These are phyloP conservation scores for Lophotis ruficrista DNA, from an alignment of 2,113 vertebrate genomes.

Conservation along the genomic window DNA sequence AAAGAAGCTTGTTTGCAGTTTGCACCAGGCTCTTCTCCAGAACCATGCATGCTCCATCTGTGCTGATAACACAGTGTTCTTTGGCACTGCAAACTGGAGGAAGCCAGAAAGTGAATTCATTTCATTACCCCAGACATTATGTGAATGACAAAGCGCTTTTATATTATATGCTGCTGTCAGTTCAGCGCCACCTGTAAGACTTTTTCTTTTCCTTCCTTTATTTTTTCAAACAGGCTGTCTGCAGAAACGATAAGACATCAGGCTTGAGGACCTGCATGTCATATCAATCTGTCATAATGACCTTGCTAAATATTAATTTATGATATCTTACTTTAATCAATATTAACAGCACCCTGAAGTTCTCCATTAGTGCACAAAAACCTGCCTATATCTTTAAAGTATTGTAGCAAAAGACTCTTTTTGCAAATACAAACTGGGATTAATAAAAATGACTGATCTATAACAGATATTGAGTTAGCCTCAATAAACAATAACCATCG, in stretches of 20 bases:
- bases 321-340: conserved; percentile 66
- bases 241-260: conserved; percentile 64
- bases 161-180: conserved; percentile 69
- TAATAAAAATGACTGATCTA: conserved; percentile 41
- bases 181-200: conserved; percentile 74
- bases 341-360: conserved; percentile 67
- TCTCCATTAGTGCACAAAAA: conserved; percentile 37
- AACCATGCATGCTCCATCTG: conserved; percentile 82
- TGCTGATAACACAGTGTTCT: conserved; percentile 85
- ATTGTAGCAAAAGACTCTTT: neutral
- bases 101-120: conserved; percentile 82
- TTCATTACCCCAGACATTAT: conserved; percentile 80
- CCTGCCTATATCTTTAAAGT: conserved; percentile 5
- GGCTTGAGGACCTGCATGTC: conserved; percentile 63
- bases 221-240: conserved; percentile 62
- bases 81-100: conserved; percentile 78
- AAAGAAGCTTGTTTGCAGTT: conserved; percentile 77
- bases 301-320: conserved; percentile 74
- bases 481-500: conserved; percentile 33
- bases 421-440: neutral
- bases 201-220: conserved; percentile 32
- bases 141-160: conserved; percentile 82
- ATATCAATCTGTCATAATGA: conserved; percentile 70
- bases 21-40: conserved; percentile 81
- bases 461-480: conserved; percentile 4